These are phyloP conservation scores for Druon quercuslanigerum DNA, from an alignment of 1,140 invertebrate genomes.

Conservation along the genomic window DNA sequence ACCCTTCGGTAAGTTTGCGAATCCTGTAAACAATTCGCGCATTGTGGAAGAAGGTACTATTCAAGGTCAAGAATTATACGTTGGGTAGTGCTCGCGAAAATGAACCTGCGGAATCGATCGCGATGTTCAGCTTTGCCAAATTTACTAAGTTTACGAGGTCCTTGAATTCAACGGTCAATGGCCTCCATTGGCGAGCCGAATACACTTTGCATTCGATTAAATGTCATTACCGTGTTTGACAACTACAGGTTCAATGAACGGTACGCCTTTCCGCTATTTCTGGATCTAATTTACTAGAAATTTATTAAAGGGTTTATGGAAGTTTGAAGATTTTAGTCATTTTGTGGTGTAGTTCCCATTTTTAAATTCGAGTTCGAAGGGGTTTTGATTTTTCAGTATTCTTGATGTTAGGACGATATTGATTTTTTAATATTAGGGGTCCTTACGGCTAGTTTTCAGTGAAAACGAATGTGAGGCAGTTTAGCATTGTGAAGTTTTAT, in stretches of 20 bases:
- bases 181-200: constrained; percentile 58
- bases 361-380: too few species aligned
- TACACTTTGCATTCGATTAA: constrained; percentile 49
- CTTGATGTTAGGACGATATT: not conserved
- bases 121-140: not conserved
- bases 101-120: not conserved
- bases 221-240: constrained; percentile 31
- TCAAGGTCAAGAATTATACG: constrained; percentile 1
- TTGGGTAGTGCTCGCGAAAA: not conserved
- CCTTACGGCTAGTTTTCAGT: not conserved
- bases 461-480: too few species aligned
- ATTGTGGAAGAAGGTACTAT: constrained; percentile 25
- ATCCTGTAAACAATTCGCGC: constrained; percentile 44
- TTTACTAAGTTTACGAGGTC: constrained; percentile 22
- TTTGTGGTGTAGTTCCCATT: too few species aligned
- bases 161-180: constrained; percentile 51
- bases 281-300: constrained; percentile 9
- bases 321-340: not conserved
- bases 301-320: not conserved
- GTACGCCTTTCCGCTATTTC: constrained; percentile 29
- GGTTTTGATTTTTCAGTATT: not conserved
- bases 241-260: constrained; percentile 14
- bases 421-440: not conserved
- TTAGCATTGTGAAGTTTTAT: too few species aligned
- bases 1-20: constrained; percentile 56